Conservation (phyloP, 2,888 invertebrate species). For the Metellina segmentata region DNA sequence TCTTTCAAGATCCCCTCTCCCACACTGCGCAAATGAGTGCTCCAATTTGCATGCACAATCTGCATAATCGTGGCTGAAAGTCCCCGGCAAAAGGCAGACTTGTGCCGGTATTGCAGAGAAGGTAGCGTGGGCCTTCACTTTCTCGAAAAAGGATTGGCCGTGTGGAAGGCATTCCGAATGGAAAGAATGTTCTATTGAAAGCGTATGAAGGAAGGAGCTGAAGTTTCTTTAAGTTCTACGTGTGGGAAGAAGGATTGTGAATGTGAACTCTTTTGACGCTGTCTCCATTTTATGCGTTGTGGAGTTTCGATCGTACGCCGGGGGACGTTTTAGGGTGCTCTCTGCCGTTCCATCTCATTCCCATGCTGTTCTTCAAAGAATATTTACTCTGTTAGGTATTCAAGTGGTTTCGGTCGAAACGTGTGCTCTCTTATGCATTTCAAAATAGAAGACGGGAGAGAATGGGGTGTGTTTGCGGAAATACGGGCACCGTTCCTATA, state of each 20-base stretch:
- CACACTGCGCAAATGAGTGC: background rate
- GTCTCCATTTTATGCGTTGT: slow-evolving; percentile 53
- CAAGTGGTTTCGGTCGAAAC: slow-evolving; percentile 1
- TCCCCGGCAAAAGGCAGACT: background rate
- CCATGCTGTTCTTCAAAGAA: slow-evolving; percentile 36
- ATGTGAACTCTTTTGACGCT: slow-evolving; percentile 37
- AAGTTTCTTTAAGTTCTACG: slow-evolving; percentile 53
- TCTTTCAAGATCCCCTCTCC: background rate
- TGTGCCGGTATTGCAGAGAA: too few relatives aligned
- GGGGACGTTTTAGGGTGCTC: slow-evolving; percentile 50
- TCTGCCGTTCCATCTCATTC: slow-evolving; percentile 46
- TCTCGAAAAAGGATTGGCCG: slow-evolving; percentile 36
- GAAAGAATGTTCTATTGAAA: slow-evolving; percentile 58
- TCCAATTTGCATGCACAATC: background rate
- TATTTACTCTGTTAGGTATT: slow-evolving; percentile 49
- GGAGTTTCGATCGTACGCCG: slow-evolving; percentile 48
- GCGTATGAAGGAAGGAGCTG: slow-evolving; percentile 16
- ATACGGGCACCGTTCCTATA: too few relatives aligned
- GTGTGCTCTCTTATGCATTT: slow-evolving; percentile 22
- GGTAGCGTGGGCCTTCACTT: slow-evolving; percentile 37
- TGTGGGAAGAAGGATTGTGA: slow-evolving; percentile 23
- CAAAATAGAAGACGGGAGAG: background rate
- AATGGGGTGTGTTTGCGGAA: background rate
- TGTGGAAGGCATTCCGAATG: slow-evolving; percentile 52
- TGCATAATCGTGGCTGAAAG: background rate